Base-by-base conservation (phyloP, 64 coral and sea anemone genomes). In the Stylophora pistillata region DNA sequence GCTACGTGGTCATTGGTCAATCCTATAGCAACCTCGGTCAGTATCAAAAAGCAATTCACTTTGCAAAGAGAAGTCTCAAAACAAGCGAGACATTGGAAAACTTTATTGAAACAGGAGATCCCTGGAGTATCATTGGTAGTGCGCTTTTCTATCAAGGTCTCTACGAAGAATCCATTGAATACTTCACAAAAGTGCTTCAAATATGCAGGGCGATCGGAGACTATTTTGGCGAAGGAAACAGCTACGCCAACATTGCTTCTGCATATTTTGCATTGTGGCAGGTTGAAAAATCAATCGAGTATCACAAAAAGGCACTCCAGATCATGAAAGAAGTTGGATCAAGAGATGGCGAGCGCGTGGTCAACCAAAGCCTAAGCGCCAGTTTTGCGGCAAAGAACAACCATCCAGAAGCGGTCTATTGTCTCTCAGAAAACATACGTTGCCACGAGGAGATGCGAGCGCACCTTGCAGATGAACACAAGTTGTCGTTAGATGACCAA, bases 171-270 rank as follows among this genome's bases (percentile, higher is more conserved):
- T 13, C 78, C 13, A 56, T 74, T 56, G 53, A 73, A 55, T 57
- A 82, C 32, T 77, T 82, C 34, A 28, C 81, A 52, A 81, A 73
- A 61, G 30, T 68, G 21, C 52, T 90, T 16, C 13, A 58, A 41
- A 90, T 82, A 17, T 68, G 57, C 26, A 23, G 34, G 23, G 63
- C n/a, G 12, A 74, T 15, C 55, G 88, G 88, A 32, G 78, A 90
- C 30, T 71, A 28, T 74, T 26, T 15, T 29, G 78, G 88, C 13
- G 58, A 90, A 82, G 41, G 57, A 64, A 29, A 32, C 16, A 30
- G 68, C 6, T 58, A 11, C 13, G 54, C n/a, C 52, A 86, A 74
- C 70, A 23, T 86, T 57, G 85, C 69, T 0, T 34, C 0, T 15
- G 37, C 30, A 17, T 72, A 13, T 13, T 74, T 30, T 15, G 37